Conservation (phyloP, 2,113 vertebrate species). For the Zapornia atra region DNA sequence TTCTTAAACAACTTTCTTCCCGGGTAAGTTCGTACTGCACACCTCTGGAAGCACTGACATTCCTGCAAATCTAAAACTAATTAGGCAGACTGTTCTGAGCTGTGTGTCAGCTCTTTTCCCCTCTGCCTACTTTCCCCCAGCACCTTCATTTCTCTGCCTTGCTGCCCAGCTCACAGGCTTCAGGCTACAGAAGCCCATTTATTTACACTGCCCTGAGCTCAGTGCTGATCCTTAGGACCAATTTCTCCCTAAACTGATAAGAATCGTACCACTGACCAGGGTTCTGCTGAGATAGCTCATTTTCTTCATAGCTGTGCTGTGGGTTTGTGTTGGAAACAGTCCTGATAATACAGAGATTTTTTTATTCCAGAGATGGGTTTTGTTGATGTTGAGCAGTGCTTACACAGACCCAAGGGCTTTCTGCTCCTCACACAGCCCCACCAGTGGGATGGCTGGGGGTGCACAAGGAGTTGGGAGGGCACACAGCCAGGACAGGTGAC, state of each 20-base stretch:
- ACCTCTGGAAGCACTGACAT: neutral
- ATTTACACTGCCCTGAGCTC: neutral
- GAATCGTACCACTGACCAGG: neutral
- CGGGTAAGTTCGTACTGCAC: neutral
- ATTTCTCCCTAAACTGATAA: neutral
- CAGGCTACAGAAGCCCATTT: neutral
- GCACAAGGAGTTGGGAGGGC: too few species aligned
- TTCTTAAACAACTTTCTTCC: neutral
- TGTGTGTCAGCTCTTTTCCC: neutral
- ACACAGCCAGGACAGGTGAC: too few species aligned
- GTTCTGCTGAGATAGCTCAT: too few species aligned
- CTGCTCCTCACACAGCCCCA: too few species aligned
- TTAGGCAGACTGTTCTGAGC: neutral
- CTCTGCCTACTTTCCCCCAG: neutral
- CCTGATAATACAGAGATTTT: too few species aligned
- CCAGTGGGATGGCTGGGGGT: too few species aligned
- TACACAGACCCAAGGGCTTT: too few species aligned
- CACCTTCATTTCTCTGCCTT: neutral
- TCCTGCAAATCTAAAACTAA: neutral
- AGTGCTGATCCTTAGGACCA: neutral
- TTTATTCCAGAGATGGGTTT: too few species aligned
- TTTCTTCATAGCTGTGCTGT: too few species aligned
- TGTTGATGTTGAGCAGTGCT: too few species aligned
- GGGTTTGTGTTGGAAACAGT: too few species aligned
- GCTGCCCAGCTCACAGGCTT: neutral